Base-by-base conservation (phyloP, 2,113 vertebrate species). In the Hippopotamus amphibius region DNA sequence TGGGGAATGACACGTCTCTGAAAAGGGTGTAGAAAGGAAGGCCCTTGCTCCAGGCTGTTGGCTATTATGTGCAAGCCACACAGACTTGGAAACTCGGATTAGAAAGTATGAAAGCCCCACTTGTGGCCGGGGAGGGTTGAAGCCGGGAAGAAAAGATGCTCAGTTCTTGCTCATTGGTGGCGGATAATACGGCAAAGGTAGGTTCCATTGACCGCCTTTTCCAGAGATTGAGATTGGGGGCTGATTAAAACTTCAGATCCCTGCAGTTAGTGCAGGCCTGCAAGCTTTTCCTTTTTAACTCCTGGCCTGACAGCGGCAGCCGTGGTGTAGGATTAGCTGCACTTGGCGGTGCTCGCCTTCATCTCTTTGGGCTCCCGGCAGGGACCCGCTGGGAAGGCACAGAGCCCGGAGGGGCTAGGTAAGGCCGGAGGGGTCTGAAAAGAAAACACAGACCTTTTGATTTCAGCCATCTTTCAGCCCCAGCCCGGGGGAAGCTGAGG, bases 91-190 rank as follows among this genome's bases (percentile, higher is more conserved):
- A 98, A 98, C 98, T 94, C 30, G 99, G 98, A 99, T 99, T 99
- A 99, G 97, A 80, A 97, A 82, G 95, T 97, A 98, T 99, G 98
- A 98, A 99, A 99, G 98, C 98, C 97, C 97, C 98, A 80, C 98
- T 98, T 99, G 98, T 98, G 98, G 98, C 97, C 97, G 87, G 97
- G 97, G 76, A 90, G 97, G 97, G 98, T 98, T 97, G 96, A 96
- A 97, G 98, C 96, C 1, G 95, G 48, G 53, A 98, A 98, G 98
- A 98, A 99, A 98, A 97, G 98, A 97, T 98, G 98, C 98, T 98
- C 99, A 98, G 99, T 99, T 98, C 99, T 99, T 99, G 98, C 97
- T 99, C 98, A 99, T 98, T 99, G 98, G 98, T 98, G 97, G 98
- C 2, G 95, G 98, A 96, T 99, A 99, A 99, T 98, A 98, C 97